These are phyloP conservation scores for Agelas oroides DNA, from an alignment of 37 sponge, comb jelly and placozoan species.

Conservation along the genomic window DNA sequence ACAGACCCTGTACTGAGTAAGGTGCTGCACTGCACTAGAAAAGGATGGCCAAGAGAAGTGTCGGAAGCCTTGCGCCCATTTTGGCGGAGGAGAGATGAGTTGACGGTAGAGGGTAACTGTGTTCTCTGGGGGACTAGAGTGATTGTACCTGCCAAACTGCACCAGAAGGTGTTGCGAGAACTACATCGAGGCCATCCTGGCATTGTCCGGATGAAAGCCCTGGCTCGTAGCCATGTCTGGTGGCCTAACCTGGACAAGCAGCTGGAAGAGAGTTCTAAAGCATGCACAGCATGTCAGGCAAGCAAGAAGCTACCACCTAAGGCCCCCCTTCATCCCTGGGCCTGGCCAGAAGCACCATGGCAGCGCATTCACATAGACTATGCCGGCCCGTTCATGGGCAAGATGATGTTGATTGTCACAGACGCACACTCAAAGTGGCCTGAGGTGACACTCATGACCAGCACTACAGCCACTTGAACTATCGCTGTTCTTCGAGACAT, in stretches of 20 bases:
- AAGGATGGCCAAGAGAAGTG: not conserved
- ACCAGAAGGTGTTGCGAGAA: not conserved
- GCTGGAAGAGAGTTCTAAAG: not conserved
- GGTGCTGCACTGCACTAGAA: not conserved
- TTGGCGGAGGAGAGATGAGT: not conserved
- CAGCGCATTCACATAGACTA: slow-evolving; percentile 31
- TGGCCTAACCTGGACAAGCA: slow-evolving; percentile 41
- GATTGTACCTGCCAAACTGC: slow-evolving; percentile 5
- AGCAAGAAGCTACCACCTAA: not conserved
- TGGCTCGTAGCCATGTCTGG: slow-evolving; percentile 42
- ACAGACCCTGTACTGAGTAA: slow-evolving; percentile 13
- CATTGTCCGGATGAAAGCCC: slow-evolving; percentile 15
- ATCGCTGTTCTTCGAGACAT: slow-evolving; percentile 13
- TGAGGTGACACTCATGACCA: not conserved
- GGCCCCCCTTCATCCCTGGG: slow-evolving; percentile 39
- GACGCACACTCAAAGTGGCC: slow-evolving; percentile 61
- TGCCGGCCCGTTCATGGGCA: slow-evolving; percentile 32
- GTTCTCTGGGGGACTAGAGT: slow-evolving; percentile 26
- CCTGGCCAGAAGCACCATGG: slow-evolving; percentile 43
- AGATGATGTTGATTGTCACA: slow-evolving; percentile 32
- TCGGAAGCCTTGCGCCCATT: not conserved
- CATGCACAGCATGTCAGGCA: slow-evolving; percentile 4
- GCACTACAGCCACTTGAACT: slow-evolving; percentile 11
- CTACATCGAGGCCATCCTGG: slow-evolving; percentile 33
- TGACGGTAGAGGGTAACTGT: slow-evolving; percentile 13